Conservation (phyloP, 2,797 vertebrate species). For the Bradypodion ventrale region DNA sequence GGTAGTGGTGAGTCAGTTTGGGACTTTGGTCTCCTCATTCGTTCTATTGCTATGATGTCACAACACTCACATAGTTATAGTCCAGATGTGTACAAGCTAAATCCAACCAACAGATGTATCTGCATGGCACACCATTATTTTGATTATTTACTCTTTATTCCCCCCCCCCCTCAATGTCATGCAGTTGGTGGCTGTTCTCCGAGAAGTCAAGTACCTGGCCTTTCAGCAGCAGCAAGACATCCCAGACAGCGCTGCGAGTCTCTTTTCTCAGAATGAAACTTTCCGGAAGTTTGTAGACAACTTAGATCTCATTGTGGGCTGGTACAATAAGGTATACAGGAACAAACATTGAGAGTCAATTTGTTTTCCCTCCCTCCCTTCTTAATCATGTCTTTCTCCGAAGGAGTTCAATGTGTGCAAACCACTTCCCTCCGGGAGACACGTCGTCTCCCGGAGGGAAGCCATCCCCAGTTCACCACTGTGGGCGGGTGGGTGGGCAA, state of each 20-base stretch:
- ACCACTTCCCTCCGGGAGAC: no score
- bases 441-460: no score
- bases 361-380: background rate
- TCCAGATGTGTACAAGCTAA: background rate
- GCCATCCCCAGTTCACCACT: no score
- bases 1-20: no score
- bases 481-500: no score
- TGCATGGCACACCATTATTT: background rate
- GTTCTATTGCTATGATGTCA: no score
- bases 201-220: conserved; percentile 79
- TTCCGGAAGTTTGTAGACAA: conserved; percentile 77
- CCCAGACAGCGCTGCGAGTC: conserved; percentile 56
- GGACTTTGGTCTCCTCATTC: no score
- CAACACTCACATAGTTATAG: no score
- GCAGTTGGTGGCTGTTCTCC: conserved; percentile 74
- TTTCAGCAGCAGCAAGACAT: conserved; percentile 74
- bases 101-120: no score
- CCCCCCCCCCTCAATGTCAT: fast-evolving
- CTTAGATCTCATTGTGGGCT: conserved; percentile 76
- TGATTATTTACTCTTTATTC: background rate
- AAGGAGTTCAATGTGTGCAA: background rate
- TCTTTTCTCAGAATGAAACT: conserved; percentile 73
- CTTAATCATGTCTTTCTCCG: background rate
- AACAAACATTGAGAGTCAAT: background rate
- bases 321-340: conserved; percentile 79